Conservation (phyloP, 2,797 vertebrate genomes). For the Microctenopoma lineatum region DNA sequence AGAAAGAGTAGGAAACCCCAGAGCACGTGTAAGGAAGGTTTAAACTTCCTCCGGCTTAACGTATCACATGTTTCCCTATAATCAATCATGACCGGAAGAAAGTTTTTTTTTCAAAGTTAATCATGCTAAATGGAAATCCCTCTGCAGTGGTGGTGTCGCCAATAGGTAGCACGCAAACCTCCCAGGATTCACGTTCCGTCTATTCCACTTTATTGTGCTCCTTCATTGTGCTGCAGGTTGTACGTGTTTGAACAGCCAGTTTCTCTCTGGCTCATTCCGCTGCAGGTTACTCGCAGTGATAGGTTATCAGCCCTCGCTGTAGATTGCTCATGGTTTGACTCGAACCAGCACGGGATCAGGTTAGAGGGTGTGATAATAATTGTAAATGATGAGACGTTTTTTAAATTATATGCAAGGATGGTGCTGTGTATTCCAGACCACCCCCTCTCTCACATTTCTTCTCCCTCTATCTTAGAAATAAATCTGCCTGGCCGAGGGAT, state of each 20-base stretch:
- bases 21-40: constrained; percentile 2
- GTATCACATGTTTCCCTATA: constrained; percentile 25
- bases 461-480: constrained; percentile 16
- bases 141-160: neutral
- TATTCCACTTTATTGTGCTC: constrained; percentile 9
- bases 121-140: constrained; percentile 22
- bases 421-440: neutral
- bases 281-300: constrained; percentile 16
- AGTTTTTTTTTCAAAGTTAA: constrained; percentile 49
- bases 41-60: constrained; percentile 11
- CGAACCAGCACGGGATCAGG: neutral
- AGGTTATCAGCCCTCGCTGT: constrained; percentile 11
- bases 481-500: constrained; percentile 30
- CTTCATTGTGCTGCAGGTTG: neutral
- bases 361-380: neutral
- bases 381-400: constrained; percentile 9
- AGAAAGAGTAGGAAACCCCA: neutral
- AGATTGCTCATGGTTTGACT: constrained; percentile 23
- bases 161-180: constrained; percentile 17
- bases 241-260: constrained; percentile 11
- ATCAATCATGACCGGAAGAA: constrained; percentile 30
- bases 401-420: constrained; percentile 16
- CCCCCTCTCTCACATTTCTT: neutral
- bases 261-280: constrained; percentile 2
- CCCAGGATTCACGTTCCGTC: constrained; percentile 18